Conservation (phyloP, 2,113 vertebrate genomes). For the Pyrgilauda ruficollis region DNA sequence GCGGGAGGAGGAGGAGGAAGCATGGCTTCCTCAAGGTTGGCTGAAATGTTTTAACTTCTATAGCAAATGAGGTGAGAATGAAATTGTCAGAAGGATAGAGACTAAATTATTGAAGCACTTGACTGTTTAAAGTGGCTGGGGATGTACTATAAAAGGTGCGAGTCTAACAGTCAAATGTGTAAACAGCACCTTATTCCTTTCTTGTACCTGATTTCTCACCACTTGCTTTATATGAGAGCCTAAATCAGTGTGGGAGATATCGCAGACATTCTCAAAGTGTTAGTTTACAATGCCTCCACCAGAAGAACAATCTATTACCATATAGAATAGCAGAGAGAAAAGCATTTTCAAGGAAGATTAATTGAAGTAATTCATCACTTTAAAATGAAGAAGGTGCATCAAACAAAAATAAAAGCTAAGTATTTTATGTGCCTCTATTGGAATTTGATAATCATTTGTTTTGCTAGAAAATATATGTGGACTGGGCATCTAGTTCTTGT, state of each 20-base stretch:
- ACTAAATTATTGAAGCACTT: conserved; percentile 54
- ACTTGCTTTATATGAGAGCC: conserved; percentile 41
- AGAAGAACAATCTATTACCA: conserved; percentile 29
- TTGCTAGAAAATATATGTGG: conserved; percentile 20
- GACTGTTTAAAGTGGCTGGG: conserved; percentile 51
- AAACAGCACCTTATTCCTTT: conserved; percentile 43
- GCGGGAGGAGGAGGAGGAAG: conserved; percentile 3
- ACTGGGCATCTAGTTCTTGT: conserved; percentile 28
- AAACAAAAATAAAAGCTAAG: conserved; percentile 40
- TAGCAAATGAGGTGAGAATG: conserved; percentile 72
- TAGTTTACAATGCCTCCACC: conserved; percentile 5
- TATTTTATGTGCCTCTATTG: conserved; percentile 22
- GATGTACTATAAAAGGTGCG: conserved; percentile 51
- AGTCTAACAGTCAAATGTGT: conserved; percentile 63
- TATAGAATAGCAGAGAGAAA: conserved; percentile 4
- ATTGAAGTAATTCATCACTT: conserved; percentile 43
- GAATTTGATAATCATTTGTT: conserved; percentile 4
- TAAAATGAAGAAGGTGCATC: conserved; percentile 47
- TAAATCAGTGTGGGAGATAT: conserved; percentile 31
- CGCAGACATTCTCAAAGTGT: neutral
- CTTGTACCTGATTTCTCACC: conserved; percentile 55
- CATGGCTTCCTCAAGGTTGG: conserved; percentile 52
- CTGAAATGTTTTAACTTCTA: conserved; percentile 68
- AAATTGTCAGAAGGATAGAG: conserved; percentile 68
- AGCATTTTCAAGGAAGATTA: conserved; percentile 51